These are phyloP conservation scores for Philypnodon macrostomus DNA, from an alignment of 2,797 vertebrate species.

Conservation along the genomic window DNA sequence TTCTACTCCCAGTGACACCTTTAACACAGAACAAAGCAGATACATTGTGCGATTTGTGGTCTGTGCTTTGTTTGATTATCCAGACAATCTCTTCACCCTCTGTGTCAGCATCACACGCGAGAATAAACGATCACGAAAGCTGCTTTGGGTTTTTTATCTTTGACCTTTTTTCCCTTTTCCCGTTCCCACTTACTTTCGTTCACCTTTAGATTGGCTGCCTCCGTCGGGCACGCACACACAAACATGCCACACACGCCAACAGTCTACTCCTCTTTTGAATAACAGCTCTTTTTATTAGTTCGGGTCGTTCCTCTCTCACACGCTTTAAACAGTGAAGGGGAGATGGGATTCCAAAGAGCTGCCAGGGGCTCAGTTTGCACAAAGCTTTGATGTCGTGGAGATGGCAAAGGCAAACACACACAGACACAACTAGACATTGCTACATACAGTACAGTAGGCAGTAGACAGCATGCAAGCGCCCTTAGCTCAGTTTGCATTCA, in stretches of 20 bases:
- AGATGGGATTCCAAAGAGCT: conserved; percentile 76
- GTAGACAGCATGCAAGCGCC: conserved; percentile 37
- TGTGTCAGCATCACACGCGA: conserved; percentile 55
- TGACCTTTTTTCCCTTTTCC: conserved; percentile 28
- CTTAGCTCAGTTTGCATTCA: conserved; percentile 26
- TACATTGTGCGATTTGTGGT: conserved; percentile 39
- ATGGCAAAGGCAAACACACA: conserved; percentile 67
- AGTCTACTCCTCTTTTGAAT: conserved; percentile 72
- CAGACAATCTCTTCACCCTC: conserved; percentile 56
- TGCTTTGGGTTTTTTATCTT: conserved; percentile 44
- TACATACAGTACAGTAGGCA: conserved; percentile 38
- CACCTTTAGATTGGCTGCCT: conserved; percentile 11
- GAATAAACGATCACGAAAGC: conserved; percentile 35
- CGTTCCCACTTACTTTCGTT: conserved; percentile 18
- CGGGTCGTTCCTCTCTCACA: conserved; percentile 65
- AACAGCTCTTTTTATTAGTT: conserved; percentile 72
- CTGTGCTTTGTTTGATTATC: conserved; percentile 57
- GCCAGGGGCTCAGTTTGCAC: conserved; percentile 79
- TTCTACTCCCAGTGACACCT: conserved; percentile 25
- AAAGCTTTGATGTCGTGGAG: conserved; percentile 79
- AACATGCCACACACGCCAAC: conserved; percentile 56
- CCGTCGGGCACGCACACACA: conserved; percentile 47
- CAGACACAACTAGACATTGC: conserved; percentile 49
- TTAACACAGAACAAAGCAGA: conserved; percentile 43
- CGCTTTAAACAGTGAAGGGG: conserved; percentile 70